A percentile compares a stretch with the other conserved stretches of the same genome.
phyloP scores from a whole-genome alignment of 2,113 vertebrate genomes.

The Empidonax alnorum region DNA sequence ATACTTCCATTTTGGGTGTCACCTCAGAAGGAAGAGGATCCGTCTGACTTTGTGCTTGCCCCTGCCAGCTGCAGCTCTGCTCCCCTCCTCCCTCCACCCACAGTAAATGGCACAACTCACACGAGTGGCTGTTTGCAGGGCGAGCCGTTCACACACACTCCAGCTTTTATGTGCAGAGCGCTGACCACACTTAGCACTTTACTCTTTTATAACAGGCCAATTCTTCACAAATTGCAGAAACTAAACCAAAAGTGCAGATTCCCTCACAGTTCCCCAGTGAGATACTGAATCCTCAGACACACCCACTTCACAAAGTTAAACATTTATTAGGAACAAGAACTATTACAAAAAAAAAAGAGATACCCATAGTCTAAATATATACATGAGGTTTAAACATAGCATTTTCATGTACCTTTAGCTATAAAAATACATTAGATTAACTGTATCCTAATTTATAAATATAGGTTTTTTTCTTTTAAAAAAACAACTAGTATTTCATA shows the following conservation, averaged over 20 bases:
- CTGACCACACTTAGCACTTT: not conserved
- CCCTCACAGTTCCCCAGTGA: not conserved
- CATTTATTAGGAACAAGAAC: conserved; percentile 71
- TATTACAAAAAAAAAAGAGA: conserved; percentile 67
- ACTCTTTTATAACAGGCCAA: not conserved
- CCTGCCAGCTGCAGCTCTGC: not conserved
- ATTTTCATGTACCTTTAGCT: conserved; percentile 78
- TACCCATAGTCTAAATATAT: conserved; percentile 77
- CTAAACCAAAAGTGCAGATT: not conserved
- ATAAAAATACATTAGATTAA: conserved; percentile 82
- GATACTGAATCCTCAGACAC: not conserved
- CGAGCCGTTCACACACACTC: not conserved
- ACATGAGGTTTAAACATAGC: conserved; percentile 76
- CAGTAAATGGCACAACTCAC: not conserved
- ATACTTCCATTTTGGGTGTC: not conserved
- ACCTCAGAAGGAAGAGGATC: not conserved
- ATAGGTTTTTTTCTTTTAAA: conserved; percentile 57
- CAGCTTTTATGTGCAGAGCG: not conserved
- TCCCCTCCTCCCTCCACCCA: not conserved
- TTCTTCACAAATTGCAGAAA: not conserved
- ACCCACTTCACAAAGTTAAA: conserved; percentile 59
- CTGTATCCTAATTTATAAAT: conserved; percentile 82
- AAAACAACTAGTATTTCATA: conserved; percentile 72
- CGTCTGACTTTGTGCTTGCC: not conserved
- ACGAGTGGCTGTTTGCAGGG: not conserved